Percentiles rank a stretch among this genome's conserved stretches.
phyloP scores from a whole-genome alignment of 1,140 invertebrate species.

The Calycopis cecrops region DNA sequence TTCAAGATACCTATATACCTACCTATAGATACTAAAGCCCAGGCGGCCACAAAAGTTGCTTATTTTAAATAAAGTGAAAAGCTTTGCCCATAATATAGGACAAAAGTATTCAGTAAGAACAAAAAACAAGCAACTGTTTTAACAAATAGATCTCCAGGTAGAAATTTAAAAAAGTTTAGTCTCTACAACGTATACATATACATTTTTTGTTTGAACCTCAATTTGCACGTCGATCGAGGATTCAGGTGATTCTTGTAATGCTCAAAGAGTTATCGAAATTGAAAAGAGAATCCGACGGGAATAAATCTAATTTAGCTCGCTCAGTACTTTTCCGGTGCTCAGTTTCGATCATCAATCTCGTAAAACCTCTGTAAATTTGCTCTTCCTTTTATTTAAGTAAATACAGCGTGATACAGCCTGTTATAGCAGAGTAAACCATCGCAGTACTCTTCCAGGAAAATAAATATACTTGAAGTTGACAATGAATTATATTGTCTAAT shows the following conservation, averaged over 20 bases:
- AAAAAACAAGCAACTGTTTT: too few species aligned
- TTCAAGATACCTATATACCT: too few species aligned
- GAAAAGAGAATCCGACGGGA: conserved; percentile 3
- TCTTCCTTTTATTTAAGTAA: conserved; percentile 6
- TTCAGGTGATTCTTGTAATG: background rate
- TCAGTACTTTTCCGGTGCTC: conserved; percentile 5
- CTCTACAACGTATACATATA: background rate
- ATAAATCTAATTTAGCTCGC: conserved; percentile 1
- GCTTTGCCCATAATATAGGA: too few species aligned
- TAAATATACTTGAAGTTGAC: conserved; percentile 4
- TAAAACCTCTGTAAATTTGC: conserved; percentile 2
- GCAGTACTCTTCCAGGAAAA: background rate
- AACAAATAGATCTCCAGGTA: background rate
- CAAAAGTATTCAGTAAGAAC: too few species aligned
- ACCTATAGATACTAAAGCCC: too few species aligned
- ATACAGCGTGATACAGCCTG: conserved; percentile 1
- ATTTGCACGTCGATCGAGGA: conserved; percentile 1
- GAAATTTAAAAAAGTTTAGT: background rate
- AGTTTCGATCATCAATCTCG: conserved; percentile 1
- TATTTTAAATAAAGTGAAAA: too few species aligned
- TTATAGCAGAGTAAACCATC: background rate
- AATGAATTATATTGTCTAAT: background rate
- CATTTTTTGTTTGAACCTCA: background rate
- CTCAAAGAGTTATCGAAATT: conserved; percentile 9
- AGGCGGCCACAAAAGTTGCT: too few species aligned